phyloP scores from a whole-genome alignment of 1,140 invertebrate species.

The Papilio machaon region DNA sequence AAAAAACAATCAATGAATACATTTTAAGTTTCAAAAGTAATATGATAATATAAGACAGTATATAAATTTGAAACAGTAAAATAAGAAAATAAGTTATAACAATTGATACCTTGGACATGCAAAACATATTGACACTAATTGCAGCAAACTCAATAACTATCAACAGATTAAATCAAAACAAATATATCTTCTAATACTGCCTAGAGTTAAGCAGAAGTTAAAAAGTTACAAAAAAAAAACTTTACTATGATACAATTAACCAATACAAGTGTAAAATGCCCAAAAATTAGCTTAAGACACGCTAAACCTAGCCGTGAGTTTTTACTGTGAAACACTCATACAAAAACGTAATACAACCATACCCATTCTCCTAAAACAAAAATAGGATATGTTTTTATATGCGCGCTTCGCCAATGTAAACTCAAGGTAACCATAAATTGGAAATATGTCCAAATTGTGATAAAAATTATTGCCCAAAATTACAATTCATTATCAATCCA shows the following conservation, averaged over 20 bases:
- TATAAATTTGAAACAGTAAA: not conserved
- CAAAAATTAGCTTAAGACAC: not conserved
- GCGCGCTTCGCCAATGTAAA: not conserved
- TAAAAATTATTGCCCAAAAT: not conserved
- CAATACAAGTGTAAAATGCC: constrained; percentile 12
- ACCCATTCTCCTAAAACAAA: too few relatives aligned
- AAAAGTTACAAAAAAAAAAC: constrained; percentile 2
- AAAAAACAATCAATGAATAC: not conserved
- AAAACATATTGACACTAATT: not conserved
- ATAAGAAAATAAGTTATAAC: not conserved
- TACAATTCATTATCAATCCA: not conserved
- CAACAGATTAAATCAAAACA: not conserved
- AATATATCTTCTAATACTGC: not conserved
- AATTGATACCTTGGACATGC: not conserved
- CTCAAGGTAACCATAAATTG: not conserved
- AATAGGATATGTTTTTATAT: too few relatives aligned
- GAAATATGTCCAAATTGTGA: not conserved
- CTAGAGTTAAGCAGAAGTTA: not conserved
- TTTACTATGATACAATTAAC: not conserved
- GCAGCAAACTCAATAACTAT: not conserved
- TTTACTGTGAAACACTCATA: not conserved
- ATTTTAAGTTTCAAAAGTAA: not conserved
- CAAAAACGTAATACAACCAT: too few relatives aligned
- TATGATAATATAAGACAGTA: not conserved
- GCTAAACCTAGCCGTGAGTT: not conserved